Percentiles rank a stretch among this genome's conserved stretches.
phyloP scores from a whole-genome alignment of 1,140 invertebrate species.

The Oryctes rhinoceros region DNA sequence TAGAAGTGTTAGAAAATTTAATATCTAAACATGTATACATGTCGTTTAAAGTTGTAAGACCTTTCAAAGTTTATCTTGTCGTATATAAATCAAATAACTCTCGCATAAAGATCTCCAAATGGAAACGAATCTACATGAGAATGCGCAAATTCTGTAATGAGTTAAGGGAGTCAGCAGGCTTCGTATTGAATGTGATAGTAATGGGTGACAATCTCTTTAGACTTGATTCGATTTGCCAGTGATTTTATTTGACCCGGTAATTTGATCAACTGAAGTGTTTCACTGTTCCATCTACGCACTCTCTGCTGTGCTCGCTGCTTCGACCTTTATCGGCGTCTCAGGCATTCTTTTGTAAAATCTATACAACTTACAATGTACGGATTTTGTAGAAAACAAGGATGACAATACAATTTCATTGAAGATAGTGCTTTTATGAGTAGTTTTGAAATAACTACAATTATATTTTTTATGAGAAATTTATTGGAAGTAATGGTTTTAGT shows the following conservation, averaged over 20 bases:
- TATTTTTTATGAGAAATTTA: no score
- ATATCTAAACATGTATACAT: no score
- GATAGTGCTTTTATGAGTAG: no score
- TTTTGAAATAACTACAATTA: no score
- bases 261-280: conserved; percentile 49
- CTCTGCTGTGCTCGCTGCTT: conserved; percentile 34
- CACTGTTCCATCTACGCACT: conserved; percentile 39
- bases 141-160: conserved; percentile 38
- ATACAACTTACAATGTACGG: neutral
- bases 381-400: no score
- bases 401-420: no score
- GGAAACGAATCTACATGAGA: conserved; percentile 34
- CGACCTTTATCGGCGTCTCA: conserved; percentile 39
- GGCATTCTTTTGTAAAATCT: conserved; percentile 8
- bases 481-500: no score
- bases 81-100: conserved; percentile 28
- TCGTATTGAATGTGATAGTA: conserved; percentile 56
- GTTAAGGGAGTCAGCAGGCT: conserved; percentile 39
- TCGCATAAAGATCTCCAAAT: conserved; percentile 17
- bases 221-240: conserved; percentile 55
- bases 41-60: no score
- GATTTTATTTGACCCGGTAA: conserved; percentile 57
- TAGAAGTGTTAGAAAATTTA: no score
- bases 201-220: conserved; percentile 57
- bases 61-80: neutral